Base-by-base conservation (phyloP, 2,888 invertebrate species). In the Spisula solida region DNA sequence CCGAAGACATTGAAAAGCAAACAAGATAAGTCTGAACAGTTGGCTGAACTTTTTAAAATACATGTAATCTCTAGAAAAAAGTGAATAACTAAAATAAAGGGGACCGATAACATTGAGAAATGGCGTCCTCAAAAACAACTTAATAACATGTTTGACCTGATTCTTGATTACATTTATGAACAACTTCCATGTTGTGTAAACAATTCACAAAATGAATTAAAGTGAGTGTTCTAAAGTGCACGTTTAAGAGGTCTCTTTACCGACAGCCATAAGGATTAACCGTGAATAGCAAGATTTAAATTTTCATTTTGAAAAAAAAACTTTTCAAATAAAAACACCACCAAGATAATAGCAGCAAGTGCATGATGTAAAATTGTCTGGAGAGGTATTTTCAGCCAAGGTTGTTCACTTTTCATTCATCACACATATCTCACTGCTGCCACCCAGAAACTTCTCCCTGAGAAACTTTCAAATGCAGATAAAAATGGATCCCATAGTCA, bases 401-500 rank as follows among this genome's bases (percentile, higher is more conserved):
- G 75, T 34, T 75, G 75, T 75, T 75, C 75, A 75, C 75, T 75
- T 75, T 75, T 31, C 75, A 75, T 34, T 75, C 75, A 75, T 75
- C 75, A 75, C 18, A 1, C 31, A 75, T 1, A 75, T 75, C 75
- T 31, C 14, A 18, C 31, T 34, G 18, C 75, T 75, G 20, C 75
- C 75, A 75, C 75, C 75, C 75, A 80, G 80, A 47, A 80, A 48
- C n/a, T 29, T 47, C 16, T 75, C 75, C 75, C 75, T 31, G 0
- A 70, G 60, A 75, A n/a, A 75, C 75, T 75, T 75, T 34, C 75
- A 83, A 75, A 82, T 66, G 66, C 31, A 70, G 48, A 56, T 51
- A 70, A 83, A 70, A 75, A 83, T 34, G 75, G 75, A 31, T 85
- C 85, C 79, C 78, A 55, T 85, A 85, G 47, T 51, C 79, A 85